Evolutionary conservation across 2,888 invertebrate species (phyloP).

Genomic region (Pseudococcus longispinus): DNA sequence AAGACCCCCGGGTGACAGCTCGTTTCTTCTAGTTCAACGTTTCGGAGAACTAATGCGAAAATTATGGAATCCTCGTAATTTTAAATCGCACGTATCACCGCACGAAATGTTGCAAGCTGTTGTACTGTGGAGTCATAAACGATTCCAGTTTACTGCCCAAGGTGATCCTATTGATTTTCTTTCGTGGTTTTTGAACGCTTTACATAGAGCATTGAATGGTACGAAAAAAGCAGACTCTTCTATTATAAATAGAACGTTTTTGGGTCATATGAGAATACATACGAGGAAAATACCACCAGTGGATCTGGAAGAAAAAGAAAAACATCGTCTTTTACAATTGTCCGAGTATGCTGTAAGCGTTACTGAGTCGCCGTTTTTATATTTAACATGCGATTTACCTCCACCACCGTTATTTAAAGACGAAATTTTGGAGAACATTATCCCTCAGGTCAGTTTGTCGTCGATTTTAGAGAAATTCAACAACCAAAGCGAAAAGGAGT

Average conservation of each 20-base stretch:
- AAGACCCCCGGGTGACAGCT: conserved; percentile 94
- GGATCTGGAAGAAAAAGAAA: conserved; percentile 88
- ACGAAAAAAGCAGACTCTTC: conserved; percentile 86
- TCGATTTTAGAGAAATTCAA: conserved; percentile 95
- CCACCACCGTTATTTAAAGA: conserved; percentile 97
- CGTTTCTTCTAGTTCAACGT: conserved; percentile 85
- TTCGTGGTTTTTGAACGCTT: conserved; percentile 96
- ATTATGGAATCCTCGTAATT: conserved; percentile 98
- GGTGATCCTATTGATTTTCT: conserved; percentile 98
- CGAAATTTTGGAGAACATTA: conserved; percentile 97
- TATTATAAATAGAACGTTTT: conserved; percentile 93
- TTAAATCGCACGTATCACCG: conserved; percentile 99
- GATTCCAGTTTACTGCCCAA: conserved; percentile 98
- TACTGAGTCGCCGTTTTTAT: conserved; percentile 92
- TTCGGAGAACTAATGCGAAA: conserved; percentile 97
- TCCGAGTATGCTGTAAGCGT: conserved; percentile 87
- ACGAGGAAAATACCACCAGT: conserved; percentile 92
- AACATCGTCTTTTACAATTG: conserved; percentile 76
- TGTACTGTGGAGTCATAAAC: conserved; percentile 94
- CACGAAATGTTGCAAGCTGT: conserved; percentile 99
- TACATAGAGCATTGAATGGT: conserved; percentile 93
- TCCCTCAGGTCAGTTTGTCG: conserved; percentile 96
- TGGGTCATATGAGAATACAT: conserved; percentile 88
- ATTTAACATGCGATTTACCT: conserved; percentile 96
- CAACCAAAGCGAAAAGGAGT: conserved; percentile 93